These are phyloP conservation scores for Bimastos eiseni DNA, from an alignment of 2,888 invertebrate species.

Conservation along the genomic window DNA sequence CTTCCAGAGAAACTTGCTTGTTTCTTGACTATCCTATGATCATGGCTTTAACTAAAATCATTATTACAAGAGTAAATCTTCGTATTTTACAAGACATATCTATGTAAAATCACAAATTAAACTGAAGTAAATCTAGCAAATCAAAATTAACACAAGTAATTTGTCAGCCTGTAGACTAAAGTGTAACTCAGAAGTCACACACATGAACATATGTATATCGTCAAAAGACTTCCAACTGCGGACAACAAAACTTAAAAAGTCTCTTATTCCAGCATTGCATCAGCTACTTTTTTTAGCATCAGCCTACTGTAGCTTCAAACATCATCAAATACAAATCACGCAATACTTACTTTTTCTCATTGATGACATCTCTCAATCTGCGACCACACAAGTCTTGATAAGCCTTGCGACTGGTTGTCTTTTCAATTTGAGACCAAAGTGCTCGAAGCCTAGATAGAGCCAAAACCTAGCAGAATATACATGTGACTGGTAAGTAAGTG, in stretches of 20 bases:
- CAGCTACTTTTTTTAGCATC: too few relatives aligned
- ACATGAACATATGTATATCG: not conserved
- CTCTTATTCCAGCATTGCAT: not conserved
- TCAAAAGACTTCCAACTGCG: not conserved
- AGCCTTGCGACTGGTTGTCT: constrained; percentile 91
- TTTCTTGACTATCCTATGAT: too few relatives aligned
- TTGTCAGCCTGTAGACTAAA: not conserved
- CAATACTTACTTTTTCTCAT: constrained; percentile 70
- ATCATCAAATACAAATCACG: not conserved
- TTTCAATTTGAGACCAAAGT: constrained; percentile 97
- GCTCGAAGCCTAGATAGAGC: constrained; percentile 96
- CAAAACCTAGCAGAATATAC: constrained; percentile 70
- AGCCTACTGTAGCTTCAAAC: too few relatives aligned
- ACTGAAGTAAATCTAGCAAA: not conserved
- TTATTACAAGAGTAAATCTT: too few relatives aligned
- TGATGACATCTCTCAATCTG: constrained; percentile 91
- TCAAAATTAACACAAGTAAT: not conserved
- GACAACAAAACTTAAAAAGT: not conserved
- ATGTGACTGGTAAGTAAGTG: too few relatives aligned
- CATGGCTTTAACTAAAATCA: not conserved
- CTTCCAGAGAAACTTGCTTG: too few relatives aligned
- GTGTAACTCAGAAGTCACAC: too few relatives aligned
- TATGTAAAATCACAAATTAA: not conserved
- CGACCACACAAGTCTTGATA: constrained; percentile 95
- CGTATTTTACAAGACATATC: not conserved